phyloP scores from a whole-genome alignment of 2,888 invertebrate species.

The Ditylenchus weischeri region DNA sequence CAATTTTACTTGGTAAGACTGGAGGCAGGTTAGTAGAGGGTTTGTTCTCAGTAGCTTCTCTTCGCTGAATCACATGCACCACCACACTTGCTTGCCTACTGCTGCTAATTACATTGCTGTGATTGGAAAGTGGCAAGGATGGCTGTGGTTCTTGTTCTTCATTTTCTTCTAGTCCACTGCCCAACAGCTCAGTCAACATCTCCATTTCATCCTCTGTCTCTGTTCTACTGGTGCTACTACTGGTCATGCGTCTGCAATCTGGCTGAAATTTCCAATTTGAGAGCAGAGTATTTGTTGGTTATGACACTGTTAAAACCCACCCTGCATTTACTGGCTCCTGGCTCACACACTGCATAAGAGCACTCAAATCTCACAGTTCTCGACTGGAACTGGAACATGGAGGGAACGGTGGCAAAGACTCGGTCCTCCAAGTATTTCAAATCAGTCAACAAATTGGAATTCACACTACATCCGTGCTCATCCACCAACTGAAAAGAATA shows the following conservation, averaged over 20 bases:
- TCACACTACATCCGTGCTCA: constrained; percentile 26
- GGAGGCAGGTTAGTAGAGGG: not conserved
- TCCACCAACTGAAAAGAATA: constrained; percentile 24
- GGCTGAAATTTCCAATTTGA: too few relatives aligned
- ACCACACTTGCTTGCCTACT: constrained; percentile 2
- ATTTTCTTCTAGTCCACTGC: constrained; percentile 7
- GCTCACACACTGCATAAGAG: constrained; percentile 22
- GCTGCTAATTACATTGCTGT: not conserved
- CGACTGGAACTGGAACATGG: constrained; percentile 34
- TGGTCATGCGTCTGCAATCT: not conserved
- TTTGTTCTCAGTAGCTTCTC: not conserved
- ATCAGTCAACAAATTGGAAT: constrained; percentile 23
- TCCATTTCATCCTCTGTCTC: constrained; percentile 32
- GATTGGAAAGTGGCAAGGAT: not conserved
- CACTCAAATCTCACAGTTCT: constrained; percentile 29
- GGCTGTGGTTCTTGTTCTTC: not conserved
- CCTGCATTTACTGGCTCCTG: not conserved
- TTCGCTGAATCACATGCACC: constrained; percentile 8
- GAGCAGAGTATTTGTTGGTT: too few relatives aligned
- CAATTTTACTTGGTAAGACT: too few relatives aligned
- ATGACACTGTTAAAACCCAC: too few relatives aligned
- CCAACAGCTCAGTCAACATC: constrained; percentile 24
- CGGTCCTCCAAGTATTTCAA: constrained; percentile 21
- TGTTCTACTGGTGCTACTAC: constrained; percentile 24
- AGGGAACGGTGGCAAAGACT: constrained; percentile 27